These are phyloP conservation scores for Allobates femoralis DNA, from an alignment of 2,797 vertebrate genomes.

Conservation along the genomic window DNA sequence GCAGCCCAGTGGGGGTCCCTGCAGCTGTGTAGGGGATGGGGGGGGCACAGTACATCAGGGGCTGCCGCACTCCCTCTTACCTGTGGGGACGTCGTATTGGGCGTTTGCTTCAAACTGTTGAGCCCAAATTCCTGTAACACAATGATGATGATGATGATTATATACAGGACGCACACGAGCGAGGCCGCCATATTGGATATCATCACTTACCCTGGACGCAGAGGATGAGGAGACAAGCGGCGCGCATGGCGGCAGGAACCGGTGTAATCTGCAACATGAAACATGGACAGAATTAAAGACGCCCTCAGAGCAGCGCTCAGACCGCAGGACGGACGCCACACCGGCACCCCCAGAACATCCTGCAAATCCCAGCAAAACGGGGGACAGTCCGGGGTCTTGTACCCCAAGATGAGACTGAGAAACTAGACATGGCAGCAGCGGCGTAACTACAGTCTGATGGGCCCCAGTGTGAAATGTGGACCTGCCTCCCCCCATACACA, in stretches of 20 bases:
- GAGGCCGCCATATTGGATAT: background rate
- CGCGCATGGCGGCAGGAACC: conserved; percentile 16
- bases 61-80: background rate
- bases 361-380: too few species aligned
- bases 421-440: too few species aligned
- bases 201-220: conserved; percentile 39
- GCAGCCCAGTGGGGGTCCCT: background rate
- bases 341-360: too few species aligned
- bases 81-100: conserved; percentile 28
- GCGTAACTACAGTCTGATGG: too few species aligned
- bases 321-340: too few species aligned
- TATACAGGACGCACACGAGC: background rate
- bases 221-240: conserved; percentile 27
- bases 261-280: background rate
- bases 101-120: conserved; percentile 21
- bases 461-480: too few species aligned
- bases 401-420: too few species aligned
- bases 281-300: background rate
- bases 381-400: too few species aligned
- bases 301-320: background rate
- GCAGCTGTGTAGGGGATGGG: too few species aligned
- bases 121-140: conserved; percentile 26
- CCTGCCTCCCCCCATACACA: too few species aligned
- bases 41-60: background rate
- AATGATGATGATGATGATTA: background rate